A percentile compares a stretch with the other conserved stretches of the same genome.
phyloP scores from a whole-genome alignment of 2,888 invertebrate genomes.

The Listrodromus nycthemerus region DNA sequence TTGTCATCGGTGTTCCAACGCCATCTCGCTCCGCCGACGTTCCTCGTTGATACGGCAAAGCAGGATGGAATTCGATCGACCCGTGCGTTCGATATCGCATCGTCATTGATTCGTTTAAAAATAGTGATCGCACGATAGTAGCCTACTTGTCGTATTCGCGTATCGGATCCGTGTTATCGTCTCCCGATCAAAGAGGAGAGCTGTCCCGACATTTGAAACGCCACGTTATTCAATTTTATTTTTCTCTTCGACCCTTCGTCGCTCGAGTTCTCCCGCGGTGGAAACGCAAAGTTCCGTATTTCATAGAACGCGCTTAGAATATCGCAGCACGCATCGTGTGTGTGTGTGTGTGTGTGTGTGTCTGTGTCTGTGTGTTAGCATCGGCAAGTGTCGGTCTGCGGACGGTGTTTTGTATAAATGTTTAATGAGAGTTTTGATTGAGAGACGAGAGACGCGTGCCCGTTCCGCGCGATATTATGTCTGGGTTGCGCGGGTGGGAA shows the following conservation, averaged over 20 bases:
- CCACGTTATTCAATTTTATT: conserved; percentile 2
- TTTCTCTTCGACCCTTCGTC: neutral
- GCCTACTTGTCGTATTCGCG: neutral
- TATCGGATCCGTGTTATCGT: neutral
- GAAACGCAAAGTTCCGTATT: neutral
- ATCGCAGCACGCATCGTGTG: neutral
- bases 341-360: neutral
- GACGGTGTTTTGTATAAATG: conserved; percentile 27
- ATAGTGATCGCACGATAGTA: neutral
- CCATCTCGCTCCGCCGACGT: neutral
- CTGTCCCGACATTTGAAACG: neutral
- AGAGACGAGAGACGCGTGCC: conserved; percentile 45
- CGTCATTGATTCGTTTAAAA: conserved; percentile 14
- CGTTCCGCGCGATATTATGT: conserved; percentile 43
- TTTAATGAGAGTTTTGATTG: conserved; percentile 62
- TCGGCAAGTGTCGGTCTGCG: neutral
- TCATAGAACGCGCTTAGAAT: conserved; percentile 10
- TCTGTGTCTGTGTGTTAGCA: neutral
- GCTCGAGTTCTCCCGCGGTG: neutral
- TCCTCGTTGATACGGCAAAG: neutral
- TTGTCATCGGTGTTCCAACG: neutral
- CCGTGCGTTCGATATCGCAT: neutral
- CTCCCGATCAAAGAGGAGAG: neutral
- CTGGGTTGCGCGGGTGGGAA: conserved; percentile 2
- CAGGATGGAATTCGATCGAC: neutral